Percentiles rank a stretch among this genome's conserved stretches.
Conservation (phyloP, 2,797 vertebrate species). For the Triplophysa yarkandensis region DNA sequence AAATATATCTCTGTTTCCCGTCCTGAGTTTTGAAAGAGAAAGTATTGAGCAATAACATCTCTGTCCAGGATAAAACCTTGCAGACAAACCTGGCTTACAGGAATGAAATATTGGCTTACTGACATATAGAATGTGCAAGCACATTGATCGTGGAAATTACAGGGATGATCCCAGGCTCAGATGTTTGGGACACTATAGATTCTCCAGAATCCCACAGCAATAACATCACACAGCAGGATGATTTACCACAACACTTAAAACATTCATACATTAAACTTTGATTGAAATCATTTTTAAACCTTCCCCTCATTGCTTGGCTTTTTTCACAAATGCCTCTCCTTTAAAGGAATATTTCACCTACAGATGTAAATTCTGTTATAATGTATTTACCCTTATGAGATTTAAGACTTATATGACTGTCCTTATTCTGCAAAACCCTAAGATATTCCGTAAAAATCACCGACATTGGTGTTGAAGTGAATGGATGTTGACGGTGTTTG, state of each 20-base stretch:
- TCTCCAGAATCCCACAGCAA: conserved; percentile 7
- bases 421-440: no score
- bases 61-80: neutral
- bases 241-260: neutral
- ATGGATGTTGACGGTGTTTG: no score
- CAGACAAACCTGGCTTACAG: neutral
- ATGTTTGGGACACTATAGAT: conserved; percentile 1
- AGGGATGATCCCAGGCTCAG: neutral
- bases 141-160: neutral
- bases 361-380: no score
- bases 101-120: conserved; percentile 1
- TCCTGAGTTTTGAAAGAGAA: neutral
- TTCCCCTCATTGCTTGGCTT: neutral
- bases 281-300: neutral
- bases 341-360: no score
- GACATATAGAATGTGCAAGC: neutral
- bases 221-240: neutral
- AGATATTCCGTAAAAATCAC: no score
- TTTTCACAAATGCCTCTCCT: neutral
- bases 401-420: no score
- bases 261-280: neutral
- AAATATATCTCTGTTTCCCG: neutral
- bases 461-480: no score
- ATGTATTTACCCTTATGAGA: no score
- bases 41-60: neutral